phyloP scores from a whole-genome alignment of 1,140 invertebrate species.

The Heterodera schachtii region DNA sequence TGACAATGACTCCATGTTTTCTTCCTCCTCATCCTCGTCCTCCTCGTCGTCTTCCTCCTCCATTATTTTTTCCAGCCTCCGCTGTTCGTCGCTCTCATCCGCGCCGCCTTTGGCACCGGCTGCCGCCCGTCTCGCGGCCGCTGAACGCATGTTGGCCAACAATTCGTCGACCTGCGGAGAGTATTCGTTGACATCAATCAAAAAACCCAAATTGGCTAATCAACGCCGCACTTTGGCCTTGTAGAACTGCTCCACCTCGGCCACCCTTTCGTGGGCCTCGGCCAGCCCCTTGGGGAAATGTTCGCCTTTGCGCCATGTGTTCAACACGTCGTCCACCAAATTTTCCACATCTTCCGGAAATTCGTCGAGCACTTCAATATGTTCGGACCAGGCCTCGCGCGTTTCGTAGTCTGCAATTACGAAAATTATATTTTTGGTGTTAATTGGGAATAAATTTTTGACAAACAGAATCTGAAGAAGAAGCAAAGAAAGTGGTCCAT shows the following conservation, averaged over 20 bases:
- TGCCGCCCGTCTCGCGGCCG: conserved; percentile 1
- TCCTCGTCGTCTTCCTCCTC: conserved; percentile 42
- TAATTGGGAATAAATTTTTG: not conserved
- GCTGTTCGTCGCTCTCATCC: conserved; percentile 19
- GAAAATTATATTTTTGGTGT: not conserved
- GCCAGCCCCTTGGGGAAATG: conserved; percentile 42
- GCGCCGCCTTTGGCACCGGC: conserved; percentile 4
- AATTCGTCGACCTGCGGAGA: conserved; percentile 37
- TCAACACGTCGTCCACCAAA: conserved; percentile 39
- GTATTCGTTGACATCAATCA: not conserved
- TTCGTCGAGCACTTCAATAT: conserved; percentile 46
- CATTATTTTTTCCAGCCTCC: conserved; percentile 28
- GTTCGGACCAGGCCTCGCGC: conserved; percentile 34
- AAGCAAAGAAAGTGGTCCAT: conserved; percentile 49
- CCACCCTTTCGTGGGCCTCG: conserved; percentile 38
- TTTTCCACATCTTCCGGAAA: conserved; percentile 48
- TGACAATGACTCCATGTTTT: not conserved
- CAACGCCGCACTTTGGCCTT: conserved; percentile 38
- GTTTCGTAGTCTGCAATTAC: conserved; percentile 44
- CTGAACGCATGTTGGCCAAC: conserved; percentile 26
- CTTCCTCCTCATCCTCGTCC: conserved; percentile 37
- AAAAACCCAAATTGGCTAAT: not conserved
- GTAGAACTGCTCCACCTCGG: conserved; percentile 41
- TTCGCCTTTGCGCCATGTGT: conserved; percentile 45
- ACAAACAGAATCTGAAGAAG: conserved; percentile 27